Conservation (phyloP, 2,113 vertebrate species). For the Colinus virginianus region DNA sequence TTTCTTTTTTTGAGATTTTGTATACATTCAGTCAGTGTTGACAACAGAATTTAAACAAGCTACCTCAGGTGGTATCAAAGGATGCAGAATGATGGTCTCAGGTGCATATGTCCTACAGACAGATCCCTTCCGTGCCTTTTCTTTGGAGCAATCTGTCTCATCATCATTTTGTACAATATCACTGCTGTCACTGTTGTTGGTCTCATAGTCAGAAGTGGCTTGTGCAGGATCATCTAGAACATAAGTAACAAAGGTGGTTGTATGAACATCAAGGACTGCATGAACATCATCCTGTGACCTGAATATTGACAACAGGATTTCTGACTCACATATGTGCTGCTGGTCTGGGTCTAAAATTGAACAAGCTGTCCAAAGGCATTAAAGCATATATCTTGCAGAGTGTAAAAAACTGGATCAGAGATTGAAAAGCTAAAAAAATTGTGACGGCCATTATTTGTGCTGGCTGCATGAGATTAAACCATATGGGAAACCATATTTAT, state of each 20-base stretch:
- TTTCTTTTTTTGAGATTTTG: not conserved
- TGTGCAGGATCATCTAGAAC: conserved; percentile 86
- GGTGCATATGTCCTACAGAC: conserved; percentile 70
- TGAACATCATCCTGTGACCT: not conserved
- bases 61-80: conserved; percentile 74
- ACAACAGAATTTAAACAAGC: not conserved
- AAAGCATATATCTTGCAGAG: conserved; percentile 16
- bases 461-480: not conserved
- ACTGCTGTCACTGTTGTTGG: conserved; percentile 95
- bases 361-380: conserved; percentile 34
- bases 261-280: not conserved
- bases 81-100: conserved; percentile 80
- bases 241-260: conserved; percentile 24
- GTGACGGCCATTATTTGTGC: not conserved
- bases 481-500: not conserved
- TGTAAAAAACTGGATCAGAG: not conserved
- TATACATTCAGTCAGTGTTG: not conserved
- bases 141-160: conserved; percentile 80
- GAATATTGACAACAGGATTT: conserved; percentile 6
- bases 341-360: not conserved
- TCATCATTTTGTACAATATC: conserved; percentile 91
- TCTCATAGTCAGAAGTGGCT: conserved; percentile 93
- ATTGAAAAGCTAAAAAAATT: not conserved
- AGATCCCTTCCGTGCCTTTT: conserved; percentile 48
- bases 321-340: conserved; percentile 30